Percentiles rank a stretch among this genome's conserved stretches.
Conservation (phyloP, 2,888 invertebrate species). For the Abrostola tripartita region DNA sequence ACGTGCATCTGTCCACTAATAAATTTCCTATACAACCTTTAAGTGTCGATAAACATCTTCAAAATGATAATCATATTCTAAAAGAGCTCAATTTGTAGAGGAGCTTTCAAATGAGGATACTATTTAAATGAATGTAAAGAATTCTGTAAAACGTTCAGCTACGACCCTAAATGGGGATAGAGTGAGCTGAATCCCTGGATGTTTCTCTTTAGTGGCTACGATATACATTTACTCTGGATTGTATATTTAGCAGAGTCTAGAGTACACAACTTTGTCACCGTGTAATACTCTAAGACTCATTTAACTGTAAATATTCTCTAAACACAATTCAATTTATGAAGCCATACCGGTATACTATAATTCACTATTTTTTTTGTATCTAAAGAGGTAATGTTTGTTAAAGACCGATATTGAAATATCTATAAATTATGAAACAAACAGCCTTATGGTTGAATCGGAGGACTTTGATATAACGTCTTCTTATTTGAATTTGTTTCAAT, state of each 20-base stretch:
- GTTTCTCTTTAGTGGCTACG: slow-evolving; percentile 40
- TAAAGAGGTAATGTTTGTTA: slow-evolving; percentile 79
- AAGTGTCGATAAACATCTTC: slow-evolving; percentile 63
- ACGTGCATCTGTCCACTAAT: slow-evolving; percentile 56
- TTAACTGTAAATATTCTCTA: slow-evolving; percentile 65
- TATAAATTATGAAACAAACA: slow-evolving; percentile 78
- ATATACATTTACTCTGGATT: slow-evolving; percentile 52
- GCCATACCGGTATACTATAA: slow-evolving; percentile 76
- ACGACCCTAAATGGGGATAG: slow-evolving; percentile 11
- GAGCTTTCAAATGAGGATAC: slow-evolving; percentile 47
- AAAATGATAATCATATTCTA: slow-evolving; percentile 45
- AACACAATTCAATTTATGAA: slow-evolving; percentile 68
- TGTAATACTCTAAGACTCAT: slow-evolving; percentile 62
- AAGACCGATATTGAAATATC: slow-evolving; percentile 76
- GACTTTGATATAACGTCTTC: slow-evolving; percentile 72
- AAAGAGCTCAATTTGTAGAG: slow-evolving; percentile 50
- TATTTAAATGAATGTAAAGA: slow-evolving; percentile 44
- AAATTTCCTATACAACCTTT: slow-evolving; percentile 76
- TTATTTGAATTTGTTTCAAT: slow-evolving; percentile 71
- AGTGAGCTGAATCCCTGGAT: slow-evolving; percentile 31
- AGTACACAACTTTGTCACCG: slow-evolving; percentile 59
- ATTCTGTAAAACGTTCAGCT: slow-evolving; percentile 31
- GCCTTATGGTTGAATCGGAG: slow-evolving; percentile 75
- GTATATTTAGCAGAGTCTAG: slow-evolving; percentile 38
- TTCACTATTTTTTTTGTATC: slow-evolving; percentile 80